Conservation (phyloP, 2,888 invertebrate genomes). For the Slavum lentiscoides region DNA sequence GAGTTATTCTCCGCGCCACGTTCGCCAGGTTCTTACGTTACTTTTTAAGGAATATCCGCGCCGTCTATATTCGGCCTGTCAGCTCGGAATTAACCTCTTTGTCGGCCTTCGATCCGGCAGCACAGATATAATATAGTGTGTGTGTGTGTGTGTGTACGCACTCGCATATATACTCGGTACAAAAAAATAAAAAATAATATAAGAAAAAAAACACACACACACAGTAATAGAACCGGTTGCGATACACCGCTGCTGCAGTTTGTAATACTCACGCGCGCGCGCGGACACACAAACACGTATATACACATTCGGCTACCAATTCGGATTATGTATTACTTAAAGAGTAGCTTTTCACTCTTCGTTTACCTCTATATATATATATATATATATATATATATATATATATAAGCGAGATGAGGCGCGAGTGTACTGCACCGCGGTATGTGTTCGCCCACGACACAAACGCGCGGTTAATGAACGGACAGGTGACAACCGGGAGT, state of each 20-base stretch:
- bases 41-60: conserved; percentile 27
- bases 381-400: not conserved
- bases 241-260: conserved; percentile 7
- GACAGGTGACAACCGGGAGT: conserved; percentile 48
- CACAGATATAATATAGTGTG: not conserved
- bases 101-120: conserved; percentile 47
- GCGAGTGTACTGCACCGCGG: too few species aligned
- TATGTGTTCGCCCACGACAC: conserved; percentile 46
- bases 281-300: not conserved
- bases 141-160: not conserved
- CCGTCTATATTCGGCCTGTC: conserved; percentile 45
- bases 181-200: too few species aligned
- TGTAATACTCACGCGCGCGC: conserved; percentile 4
- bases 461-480: conserved; percentile 37
- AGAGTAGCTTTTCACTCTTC: conserved; percentile 8
- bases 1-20: too few species aligned
- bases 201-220: not conserved
- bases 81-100: conserved; percentile 48
- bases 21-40: conserved; percentile 15
- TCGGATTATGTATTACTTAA: conserved; percentile 42
- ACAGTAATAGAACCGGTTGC: conserved; percentile 48
- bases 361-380: not conserved
- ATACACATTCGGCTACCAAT: conserved; percentile 46
- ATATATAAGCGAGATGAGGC: not conserved
- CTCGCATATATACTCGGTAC: too few species aligned